Evolutionary conservation across 2,888 invertebrate genomes (phyloP), one percentile per base, ranked within the genome.

Genomic region (Drosophila demipolita): DNA sequence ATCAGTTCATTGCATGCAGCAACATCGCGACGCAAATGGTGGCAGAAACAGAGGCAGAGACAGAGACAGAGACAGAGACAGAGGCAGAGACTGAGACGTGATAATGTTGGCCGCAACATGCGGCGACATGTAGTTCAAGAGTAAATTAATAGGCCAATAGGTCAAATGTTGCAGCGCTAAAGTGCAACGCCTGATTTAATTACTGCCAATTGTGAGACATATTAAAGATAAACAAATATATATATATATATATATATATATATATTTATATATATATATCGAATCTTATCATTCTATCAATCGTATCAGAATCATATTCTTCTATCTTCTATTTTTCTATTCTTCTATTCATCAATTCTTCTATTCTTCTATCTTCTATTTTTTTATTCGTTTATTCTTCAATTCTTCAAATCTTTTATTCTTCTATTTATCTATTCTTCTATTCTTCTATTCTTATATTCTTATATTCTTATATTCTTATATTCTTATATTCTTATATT

Each of bases 1-100:
- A 90, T 86, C 90, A 88, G 85, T 80, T 86, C 83, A 87, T 87
- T 85, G 85, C 77, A 82, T 80, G 87, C 80, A 73, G 65, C 72
- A 61, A 54, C 35, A 38, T n/a, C 50, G 53, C 42, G 15, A 23
- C n/a, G n/a, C 12, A 36, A 49, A 54, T 17, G 11, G n/a, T 12
- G 33, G 48, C 26, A 38, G 50, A 26, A n/a, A 38, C 42, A 42
- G 35, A 11, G 35, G 26, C 20, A 38, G n/a, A 33, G 42, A 35
- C 17, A 23, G 20, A 45, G 38, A 29, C 33, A 35, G 12, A 29
- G 17, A 23, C 32, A 26, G 33, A 3, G 36, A 20, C 45, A 3
- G 26, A 23, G 35, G 35, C 42, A 29, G 29, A 29, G 26, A 12
- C n/a, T 15, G 29, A 29, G 52, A 60, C 49, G 59, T n/a, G 26